Evolutionary conservation across 2,797 vertebrate genomes (phyloP), one percentile per base, ranked within the genome.

Genomic region (Coccyzus lansbergi): DNA sequence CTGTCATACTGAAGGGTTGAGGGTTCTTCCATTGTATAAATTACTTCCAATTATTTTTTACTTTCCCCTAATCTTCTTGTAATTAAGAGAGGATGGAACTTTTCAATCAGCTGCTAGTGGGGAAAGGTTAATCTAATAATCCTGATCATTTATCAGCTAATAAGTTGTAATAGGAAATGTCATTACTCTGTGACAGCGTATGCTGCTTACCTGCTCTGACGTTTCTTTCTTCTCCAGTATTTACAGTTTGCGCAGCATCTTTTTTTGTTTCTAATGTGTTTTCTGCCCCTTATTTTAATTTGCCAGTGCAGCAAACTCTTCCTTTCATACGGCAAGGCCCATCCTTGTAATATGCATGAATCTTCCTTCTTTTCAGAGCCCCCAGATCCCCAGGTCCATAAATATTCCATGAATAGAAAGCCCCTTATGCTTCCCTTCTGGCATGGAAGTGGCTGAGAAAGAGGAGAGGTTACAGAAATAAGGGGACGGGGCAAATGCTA

Each of bases 391-490:
- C 65, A 71, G 70, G 36, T 90, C 89, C 71, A 91, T 97, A 94
- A 96, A 97, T 96, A 96, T 94, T 93, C 69, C 56, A 95, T 93
- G 20, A 89, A 85, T 59, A 80, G 62, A 93, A 92, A 94, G 71
- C 24, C 80, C 88, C 87, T 96, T 90, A 85, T 85, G 68, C 82
- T 92, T 79, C 63, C 87, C 70, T 71, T 75, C 62, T 89, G 74
- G 75, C 80, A 64, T 92, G 80, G 53, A 79, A 63, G 58, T 70
- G 80, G 67, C 65, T 90, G 86, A 59, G n/a, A 65, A 88, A 92
- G 69, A 68, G 69, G 17, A 71, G 71, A 84, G 77, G 78, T 81
- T 92, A 58, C 67, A 69, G 52, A 62, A 80, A 31, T 49, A 67
- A 93, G 58, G 70, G 51, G 12, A 40, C 53, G 34, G 82, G 80